These are phyloP conservation scores for Drosophila borborema DNA, from an alignment of 2,888 invertebrate species.

Conservation along the genomic window DNA sequence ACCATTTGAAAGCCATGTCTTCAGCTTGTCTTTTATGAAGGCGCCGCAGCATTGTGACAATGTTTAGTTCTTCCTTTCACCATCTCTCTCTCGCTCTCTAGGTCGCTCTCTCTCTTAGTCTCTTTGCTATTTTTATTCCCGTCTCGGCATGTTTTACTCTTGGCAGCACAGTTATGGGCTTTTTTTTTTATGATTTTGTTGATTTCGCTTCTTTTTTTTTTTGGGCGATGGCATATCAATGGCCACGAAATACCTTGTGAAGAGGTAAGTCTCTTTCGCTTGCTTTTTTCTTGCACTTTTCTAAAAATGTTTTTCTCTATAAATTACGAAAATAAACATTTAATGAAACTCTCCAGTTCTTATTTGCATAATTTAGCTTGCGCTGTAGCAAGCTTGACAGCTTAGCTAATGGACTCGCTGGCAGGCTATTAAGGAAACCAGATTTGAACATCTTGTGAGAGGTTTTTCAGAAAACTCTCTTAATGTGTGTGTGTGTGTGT, in stretches of 20 bases:
- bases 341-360: no score
- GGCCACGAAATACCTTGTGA: constrained; percentile 28
- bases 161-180: constrained; percentile 55
- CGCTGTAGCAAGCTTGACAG: background rate
- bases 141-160: constrained; percentile 44
- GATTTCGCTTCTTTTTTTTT: constrained; percentile 68
- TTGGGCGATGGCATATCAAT: constrained; percentile 22
- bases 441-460: constrained; percentile 19
- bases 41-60: constrained; percentile 36
- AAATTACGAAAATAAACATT: background rate
- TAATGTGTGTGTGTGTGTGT: background rate
- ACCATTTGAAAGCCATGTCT: constrained; percentile 14
- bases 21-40: constrained; percentile 14
- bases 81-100: background rate
- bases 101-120: background rate
- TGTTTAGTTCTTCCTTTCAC: constrained; percentile 6
- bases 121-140: constrained; percentile 2
- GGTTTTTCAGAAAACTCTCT: background rate
- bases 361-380: background rate
- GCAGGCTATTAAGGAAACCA: constrained; percentile 1
- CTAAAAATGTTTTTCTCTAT: background rate
- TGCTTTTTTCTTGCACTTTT: background rate
- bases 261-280: background rate
- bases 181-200: constrained; percentile 77
- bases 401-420: constrained; percentile 5